phyloP scores from a whole-genome alignment of 2,888 invertebrate genomes.

The Liopterus haemorrhoidalis region DNA sequence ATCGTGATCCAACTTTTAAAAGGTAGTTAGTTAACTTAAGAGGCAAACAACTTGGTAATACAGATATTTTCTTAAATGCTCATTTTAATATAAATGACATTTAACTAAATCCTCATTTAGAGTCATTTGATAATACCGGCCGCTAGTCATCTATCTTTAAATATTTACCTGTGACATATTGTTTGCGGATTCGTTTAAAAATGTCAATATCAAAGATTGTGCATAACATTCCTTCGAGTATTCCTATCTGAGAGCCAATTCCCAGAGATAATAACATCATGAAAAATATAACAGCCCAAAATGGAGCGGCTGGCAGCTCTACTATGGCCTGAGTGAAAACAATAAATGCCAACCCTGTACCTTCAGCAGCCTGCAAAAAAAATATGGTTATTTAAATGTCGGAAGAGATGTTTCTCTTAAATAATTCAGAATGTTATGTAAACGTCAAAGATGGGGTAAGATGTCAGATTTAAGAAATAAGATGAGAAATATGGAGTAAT shows the following conservation, averaged over 20 bases:
- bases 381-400: neutral
- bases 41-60: too few species aligned
- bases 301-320: constrained; percentile 86
- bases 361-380: constrained; percentile 77
- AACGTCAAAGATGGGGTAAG: too few species aligned
- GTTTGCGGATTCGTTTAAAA: constrained; percentile 82
- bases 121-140: too few species aligned
- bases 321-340: constrained; percentile 97
- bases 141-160: too few species aligned
- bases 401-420: neutral
- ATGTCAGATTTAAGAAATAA: too few species aligned
- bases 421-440: too few species aligned
- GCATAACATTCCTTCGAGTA: constrained; percentile 92
- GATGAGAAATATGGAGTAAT: too few species aligned
- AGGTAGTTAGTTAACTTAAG: too few species aligned
- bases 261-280: constrained; percentile 90
- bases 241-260: constrained; percentile 92
- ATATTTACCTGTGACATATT: constrained; percentile 73
- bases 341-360: constrained; percentile 92
- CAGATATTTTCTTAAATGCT: too few species aligned
- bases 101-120: too few species aligned
- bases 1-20: too few species aligned
- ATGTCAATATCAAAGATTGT: constrained; percentile 91
- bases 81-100: too few species aligned
- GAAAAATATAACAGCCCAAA: constrained; percentile 96